These are phyloP conservation scores for Gobiocypris rarus DNA, from an alignment of 2,113 vertebrate genomes.

Conservation along the genomic window DNA sequence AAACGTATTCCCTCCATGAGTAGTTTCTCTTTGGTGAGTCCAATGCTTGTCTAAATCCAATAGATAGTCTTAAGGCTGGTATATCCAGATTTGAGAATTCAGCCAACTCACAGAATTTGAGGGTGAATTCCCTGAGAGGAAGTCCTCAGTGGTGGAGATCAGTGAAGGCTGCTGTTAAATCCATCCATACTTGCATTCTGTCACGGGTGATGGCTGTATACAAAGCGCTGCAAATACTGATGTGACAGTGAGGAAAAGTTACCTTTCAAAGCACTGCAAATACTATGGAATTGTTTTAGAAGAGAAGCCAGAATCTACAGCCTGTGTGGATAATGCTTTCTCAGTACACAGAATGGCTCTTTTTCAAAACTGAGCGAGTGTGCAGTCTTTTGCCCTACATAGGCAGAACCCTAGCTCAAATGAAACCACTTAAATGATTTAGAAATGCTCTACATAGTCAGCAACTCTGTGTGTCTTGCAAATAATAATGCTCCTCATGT, in stretches of 20 bases:
- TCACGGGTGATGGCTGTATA: neutral
- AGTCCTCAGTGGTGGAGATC: no score
- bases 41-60: no score
- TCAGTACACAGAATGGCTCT: neutral
- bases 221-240: slow-evolving; percentile 22
- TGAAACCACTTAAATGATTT: neutral
- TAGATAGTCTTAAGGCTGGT: no score
- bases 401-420: neutral
- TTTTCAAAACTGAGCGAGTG: neutral
- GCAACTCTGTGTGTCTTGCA: no score
- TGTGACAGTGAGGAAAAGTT: slow-evolving; percentile 11
- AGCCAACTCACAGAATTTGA: no score
- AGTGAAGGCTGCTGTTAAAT: no score
- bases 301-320: neutral
- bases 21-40: no score
- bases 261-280: slow-evolving; percentile 30
- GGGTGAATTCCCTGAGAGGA: no score
- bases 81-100: no score
- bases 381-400: neutral
- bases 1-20: no score
- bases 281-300: neutral
- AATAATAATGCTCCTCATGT: slow-evolving; percentile 15
- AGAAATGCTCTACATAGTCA: neutral
- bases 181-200: no score
- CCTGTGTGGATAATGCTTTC: neutral